Conservation (phyloP, 2,797 vertebrate genomes). For the Pteropus rufus region DNA sequence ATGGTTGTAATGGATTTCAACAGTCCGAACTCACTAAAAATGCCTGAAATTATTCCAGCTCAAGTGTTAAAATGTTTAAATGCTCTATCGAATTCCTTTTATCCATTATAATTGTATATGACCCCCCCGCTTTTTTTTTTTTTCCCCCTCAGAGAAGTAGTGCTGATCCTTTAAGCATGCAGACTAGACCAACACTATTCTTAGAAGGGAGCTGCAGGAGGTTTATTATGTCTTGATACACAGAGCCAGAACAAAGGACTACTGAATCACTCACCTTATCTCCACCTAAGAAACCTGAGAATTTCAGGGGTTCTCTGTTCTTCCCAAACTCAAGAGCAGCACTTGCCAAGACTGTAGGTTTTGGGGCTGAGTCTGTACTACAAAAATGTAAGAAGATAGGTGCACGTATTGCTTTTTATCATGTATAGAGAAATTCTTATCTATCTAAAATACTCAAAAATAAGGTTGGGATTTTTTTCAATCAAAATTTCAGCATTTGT, state of each 20-base stretch:
- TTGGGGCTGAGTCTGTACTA: neutral
- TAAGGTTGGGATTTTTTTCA: neutral
- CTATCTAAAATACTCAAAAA: constrained; percentile 12
- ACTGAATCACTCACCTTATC: constrained; percentile 58
- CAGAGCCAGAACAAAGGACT: constrained; percentile 59
- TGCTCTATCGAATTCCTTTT: neutral
- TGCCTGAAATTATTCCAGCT: constrained; percentile 8
- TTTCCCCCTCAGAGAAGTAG: constrained; percentile 4
- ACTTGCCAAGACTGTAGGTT: neutral
- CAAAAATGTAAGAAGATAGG: neutral
- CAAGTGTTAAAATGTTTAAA: constrained; percentile 11
- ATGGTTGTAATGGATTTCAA: neutral
- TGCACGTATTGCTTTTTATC: neutral
- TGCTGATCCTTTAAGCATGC: constrained; percentile 27
- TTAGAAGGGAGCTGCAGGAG: constrained; percentile 49
- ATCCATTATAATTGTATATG: neutral
- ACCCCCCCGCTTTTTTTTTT: neutral
- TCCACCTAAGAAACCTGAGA: constrained; percentile 65
- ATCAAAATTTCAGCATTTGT: neutral
- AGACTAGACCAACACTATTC: constrained; percentile 36
- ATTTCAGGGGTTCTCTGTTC: neutral
- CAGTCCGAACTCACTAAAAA: neutral
- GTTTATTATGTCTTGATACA: constrained; percentile 45
- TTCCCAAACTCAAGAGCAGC: neutral
- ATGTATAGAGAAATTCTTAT: neutral